phyloP scores from a whole-genome alignment of 2,888 invertebrate species.

The Idaea biselata region DNA sequence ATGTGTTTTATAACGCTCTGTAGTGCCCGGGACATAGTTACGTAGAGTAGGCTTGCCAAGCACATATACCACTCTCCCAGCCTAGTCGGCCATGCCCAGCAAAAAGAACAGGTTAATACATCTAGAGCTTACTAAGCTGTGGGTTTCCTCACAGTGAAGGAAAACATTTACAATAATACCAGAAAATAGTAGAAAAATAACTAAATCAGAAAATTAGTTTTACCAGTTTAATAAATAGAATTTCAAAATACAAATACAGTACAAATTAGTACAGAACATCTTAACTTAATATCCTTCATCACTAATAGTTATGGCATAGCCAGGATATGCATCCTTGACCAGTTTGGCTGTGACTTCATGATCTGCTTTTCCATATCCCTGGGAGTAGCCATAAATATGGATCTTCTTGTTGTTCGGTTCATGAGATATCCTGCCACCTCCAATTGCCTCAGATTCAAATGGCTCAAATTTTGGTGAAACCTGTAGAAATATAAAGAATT shows the following conservation, averaged over 20 bases:
- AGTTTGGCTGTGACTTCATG: slow-evolving; percentile 89
- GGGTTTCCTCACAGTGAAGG: too few relatives aligned
- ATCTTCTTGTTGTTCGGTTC: slow-evolving; percentile 87
- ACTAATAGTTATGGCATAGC: slow-evolving; percentile 89
- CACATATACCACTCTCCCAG: too few relatives aligned
- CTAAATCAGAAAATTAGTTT: slow-evolving; percentile 2
- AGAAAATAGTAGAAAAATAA: too few relatives aligned
- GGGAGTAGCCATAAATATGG: slow-evolving; percentile 95
- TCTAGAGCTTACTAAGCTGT: too few relatives aligned
- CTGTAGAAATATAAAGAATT: slow-evolving; percentile 41
- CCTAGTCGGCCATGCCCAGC: too few relatives aligned
- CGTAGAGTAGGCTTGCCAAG: too few relatives aligned
- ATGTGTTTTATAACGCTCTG: too few relatives aligned
- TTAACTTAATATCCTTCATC: slow-evolving; percentile 87
- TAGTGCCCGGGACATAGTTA: too few relatives aligned
- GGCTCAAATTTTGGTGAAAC: slow-evolving; percentile 67
- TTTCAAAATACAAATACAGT: slow-evolving; percentile 46
- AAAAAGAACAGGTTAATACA: too few relatives aligned
- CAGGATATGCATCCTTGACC: slow-evolving; percentile 86
- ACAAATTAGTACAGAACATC: neutral
- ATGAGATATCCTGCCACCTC: slow-evolving; percentile 96
- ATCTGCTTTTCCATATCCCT: slow-evolving; percentile 95
- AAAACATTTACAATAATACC: too few relatives aligned
- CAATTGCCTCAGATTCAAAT: slow-evolving; percentile 90
- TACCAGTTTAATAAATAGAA: slow-evolving; percentile 8